Percentiles rank a stretch among this genome's conserved stretches.
phyloP scores from a whole-genome alignment of 2,888 invertebrate species.

The Asteroscopus sphinx region DNA sequence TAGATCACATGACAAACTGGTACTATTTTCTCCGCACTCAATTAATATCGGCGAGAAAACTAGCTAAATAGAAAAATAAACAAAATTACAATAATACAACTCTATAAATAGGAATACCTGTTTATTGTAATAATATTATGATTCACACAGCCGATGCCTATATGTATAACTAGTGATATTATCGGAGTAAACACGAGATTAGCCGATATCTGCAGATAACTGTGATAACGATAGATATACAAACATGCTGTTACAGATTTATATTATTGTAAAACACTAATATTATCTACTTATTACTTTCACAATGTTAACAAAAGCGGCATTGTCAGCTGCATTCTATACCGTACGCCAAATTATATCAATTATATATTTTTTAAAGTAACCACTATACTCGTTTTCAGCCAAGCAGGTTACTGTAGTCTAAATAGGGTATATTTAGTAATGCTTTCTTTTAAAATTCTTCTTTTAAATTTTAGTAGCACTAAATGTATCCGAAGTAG shows the following conservation, averaged over 20 bases:
- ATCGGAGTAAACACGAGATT: constrained; percentile 38
- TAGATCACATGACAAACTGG: too few relatives aligned
- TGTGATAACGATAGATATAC: constrained; percentile 19
- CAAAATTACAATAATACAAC: neutral
- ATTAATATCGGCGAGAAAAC: too few relatives aligned
- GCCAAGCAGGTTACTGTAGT: too few relatives aligned
- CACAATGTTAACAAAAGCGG: neutral
- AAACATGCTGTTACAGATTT: constrained; percentile 22
- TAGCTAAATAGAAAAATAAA: neutral
- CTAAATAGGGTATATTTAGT: too few relatives aligned
- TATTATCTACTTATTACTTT: neutral
- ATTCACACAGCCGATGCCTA: neutral
- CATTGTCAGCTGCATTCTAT: too few relatives aligned
- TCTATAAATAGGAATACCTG: neutral
- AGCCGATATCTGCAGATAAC: constrained; percentile 31
- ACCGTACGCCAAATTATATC: too few relatives aligned
- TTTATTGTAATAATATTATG: constrained; percentile 2
- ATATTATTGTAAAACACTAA: constrained; percentile 11
- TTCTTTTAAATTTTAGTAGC: too few relatives aligned
- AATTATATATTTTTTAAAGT: too few relatives aligned
- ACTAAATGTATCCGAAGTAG: too few relatives aligned
- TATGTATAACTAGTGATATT: constrained; percentile 14
- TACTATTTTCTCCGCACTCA: too few relatives aligned
- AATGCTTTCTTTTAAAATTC: too few relatives aligned
- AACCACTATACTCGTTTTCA: too few relatives aligned